phyloP scores from a whole-genome alignment of 1,140 invertebrate genomes.

The Temnothorax curvispinosus region DNA sequence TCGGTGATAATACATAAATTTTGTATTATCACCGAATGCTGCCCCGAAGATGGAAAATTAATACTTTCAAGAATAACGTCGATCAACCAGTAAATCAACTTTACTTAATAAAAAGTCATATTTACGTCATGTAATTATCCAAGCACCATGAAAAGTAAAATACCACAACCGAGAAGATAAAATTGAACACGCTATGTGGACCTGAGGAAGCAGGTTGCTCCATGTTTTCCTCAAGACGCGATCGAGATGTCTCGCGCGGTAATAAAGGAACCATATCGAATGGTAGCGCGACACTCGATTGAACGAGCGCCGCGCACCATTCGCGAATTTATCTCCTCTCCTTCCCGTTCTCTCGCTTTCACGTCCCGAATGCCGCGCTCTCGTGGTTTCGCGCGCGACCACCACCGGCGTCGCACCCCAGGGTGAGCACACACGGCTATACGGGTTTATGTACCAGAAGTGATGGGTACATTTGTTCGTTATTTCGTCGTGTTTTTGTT shows the following conservation, averaged over 20 bases:
- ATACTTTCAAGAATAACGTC: not conserved
- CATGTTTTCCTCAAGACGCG: conserved; percentile 1
- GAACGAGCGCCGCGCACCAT: conserved; percentile 27
- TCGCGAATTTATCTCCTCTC: conserved; percentile 55
- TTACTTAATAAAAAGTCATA: not conserved
- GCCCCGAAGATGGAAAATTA: not conserved
- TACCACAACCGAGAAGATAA: not conserved
- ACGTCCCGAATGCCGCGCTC: conserved; percentile 35
- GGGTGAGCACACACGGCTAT: conserved; percentile 54
- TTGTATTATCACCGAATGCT: not conserved
- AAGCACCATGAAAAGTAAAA: not conserved
- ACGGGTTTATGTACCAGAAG: conserved; percentile 84
- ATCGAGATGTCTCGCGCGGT: conserved; percentile 39
- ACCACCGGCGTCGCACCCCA: conserved; percentile 58
- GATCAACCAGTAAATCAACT: not conserved
- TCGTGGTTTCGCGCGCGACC: conserved; percentile 61
- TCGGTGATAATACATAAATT: too few species aligned
- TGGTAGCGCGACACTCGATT: conserved; percentile 39
- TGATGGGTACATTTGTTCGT: conserved; percentile 84
- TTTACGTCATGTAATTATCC: not conserved
- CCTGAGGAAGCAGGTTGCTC: not conserved
- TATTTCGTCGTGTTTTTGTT: conserved; percentile 84
- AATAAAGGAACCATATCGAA: conserved; percentile 54
- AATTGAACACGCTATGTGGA: not conserved
- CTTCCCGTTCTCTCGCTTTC: conserved; percentile 23